Evolutionary conservation across 2,797 vertebrate species (phyloP).

Genomic region (Myotis myotis): DNA sequence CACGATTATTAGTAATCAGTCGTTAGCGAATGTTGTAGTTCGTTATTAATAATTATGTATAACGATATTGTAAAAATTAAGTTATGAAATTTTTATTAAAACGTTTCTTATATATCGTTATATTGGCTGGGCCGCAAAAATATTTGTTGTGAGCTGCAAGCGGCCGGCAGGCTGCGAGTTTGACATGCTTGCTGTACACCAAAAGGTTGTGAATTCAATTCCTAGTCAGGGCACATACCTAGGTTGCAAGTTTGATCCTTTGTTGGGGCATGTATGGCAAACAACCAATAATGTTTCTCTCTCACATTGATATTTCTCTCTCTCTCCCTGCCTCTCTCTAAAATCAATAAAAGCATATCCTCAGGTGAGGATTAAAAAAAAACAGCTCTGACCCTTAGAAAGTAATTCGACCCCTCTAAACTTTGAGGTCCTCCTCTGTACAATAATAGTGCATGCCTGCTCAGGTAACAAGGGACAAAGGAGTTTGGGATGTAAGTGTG

Average conservation of each 20-base stretch:
- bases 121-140: too few species aligned
- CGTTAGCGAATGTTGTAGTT: too few species aligned
- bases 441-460: not conserved
- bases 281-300: not conserved
- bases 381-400: not conserved
- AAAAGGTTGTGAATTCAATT: not conserved
- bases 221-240: not conserved
- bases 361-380: not conserved
- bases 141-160: too few species aligned
- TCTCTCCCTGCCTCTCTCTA: not conserved
- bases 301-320: not conserved
- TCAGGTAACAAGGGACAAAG: not conserved
- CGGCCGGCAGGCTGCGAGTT: too few species aligned
- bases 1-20: too few species aligned
- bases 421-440: constrained; percentile 35
- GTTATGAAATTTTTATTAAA: too few species aligned
- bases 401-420: not conserved
- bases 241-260: not conserved
- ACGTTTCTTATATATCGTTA: too few species aligned
- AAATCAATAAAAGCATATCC: not conserved
- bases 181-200: too few species aligned
- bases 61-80: too few species aligned
- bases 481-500: not conserved
- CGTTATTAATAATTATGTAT: too few species aligned
- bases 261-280: not conserved